Conservation (phyloP, 2,888 invertebrate species). For the Ophioninae sp. region DNA sequence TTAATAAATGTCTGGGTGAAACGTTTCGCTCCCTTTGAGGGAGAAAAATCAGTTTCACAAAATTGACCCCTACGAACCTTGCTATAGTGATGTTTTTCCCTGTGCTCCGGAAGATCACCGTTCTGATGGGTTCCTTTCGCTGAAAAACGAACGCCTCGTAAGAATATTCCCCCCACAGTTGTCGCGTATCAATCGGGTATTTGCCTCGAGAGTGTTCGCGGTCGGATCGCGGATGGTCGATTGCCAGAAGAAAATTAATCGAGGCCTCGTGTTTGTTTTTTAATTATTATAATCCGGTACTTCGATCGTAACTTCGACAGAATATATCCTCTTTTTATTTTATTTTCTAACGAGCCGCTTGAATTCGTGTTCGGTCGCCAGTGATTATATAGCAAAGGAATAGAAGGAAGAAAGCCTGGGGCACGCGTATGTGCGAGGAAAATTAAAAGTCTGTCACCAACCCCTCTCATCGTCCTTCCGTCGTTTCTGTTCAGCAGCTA, state of each 20-base stretch:
- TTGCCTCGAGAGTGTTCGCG: conserved; percentile 40
- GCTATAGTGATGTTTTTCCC: conserved; percentile 89
- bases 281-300: conserved; percentile 35
- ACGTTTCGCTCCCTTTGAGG: not conserved
- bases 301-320: conserved; percentile 24
- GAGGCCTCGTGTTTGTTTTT: not conserved
- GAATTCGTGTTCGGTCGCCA: conserved; percentile 37
- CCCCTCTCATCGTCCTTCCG: conserved; percentile 91
- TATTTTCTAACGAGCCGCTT: conserved; percentile 40
- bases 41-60: conserved; percentile 22
- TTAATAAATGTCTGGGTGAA: not conserved
- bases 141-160: conserved; percentile 71
- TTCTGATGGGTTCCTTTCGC: conserved; percentile 88
- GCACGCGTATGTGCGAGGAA: conserved; percentile 32
- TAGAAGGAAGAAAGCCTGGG: conserved; percentile 41
- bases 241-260: conserved; percentile 28
- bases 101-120: conserved; percentile 86
- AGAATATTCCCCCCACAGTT: conserved; percentile 47
- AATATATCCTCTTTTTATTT: conserved; percentile 52
- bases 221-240: conserved; percentile 30
- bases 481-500: conserved; percentile 87
- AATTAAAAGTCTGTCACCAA: conserved; percentile 75
- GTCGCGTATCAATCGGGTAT: conserved; percentile 47
- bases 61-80: conserved; percentile 83
- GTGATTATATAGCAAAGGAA: conserved; percentile 35